Evolutionary conservation across 2,888 invertebrate genomes (phyloP).

Genomic region (Epicampocera succincta): DNA sequence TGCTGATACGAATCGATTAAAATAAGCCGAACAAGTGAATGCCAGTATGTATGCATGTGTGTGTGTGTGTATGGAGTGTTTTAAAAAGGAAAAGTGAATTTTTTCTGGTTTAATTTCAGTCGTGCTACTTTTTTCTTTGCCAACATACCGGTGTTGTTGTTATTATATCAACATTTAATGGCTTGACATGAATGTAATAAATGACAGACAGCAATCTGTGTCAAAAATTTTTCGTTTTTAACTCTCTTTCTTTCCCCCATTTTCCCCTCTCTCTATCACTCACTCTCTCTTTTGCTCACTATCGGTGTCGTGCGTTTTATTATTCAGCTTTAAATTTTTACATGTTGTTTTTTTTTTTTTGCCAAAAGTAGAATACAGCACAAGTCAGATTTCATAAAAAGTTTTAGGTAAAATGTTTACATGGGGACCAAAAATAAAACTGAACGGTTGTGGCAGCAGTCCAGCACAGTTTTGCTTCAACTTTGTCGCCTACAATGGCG

Average conservation of each 20-base stretch:
- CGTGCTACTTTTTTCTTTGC: background rate
- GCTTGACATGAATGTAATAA: constrained; percentile 61
- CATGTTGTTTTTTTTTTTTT: constrained; percentile 20
- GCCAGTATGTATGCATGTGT: background rate
- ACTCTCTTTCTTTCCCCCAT: constrained; percentile 4
- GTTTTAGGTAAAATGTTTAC: constrained; percentile 27
- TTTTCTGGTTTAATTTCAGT: constrained; percentile 24
- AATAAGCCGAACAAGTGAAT: too few species aligned
- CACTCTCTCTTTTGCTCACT: background rate
- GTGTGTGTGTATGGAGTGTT: constrained; percentile 7
- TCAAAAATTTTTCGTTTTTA: constrained; percentile 49
- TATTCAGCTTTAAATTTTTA: constrained; percentile 20
- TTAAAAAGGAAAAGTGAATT: constrained; percentile 52
- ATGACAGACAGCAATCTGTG: constrained; percentile 67
- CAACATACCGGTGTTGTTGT: background rate
- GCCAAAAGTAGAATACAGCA: constrained; percentile 21
- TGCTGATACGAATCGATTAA: constrained; percentile 24
- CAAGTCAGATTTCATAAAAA: constrained; percentile 9
- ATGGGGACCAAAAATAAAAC: background rate
- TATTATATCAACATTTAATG: constrained; percentile 33
- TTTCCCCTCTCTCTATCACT: too few species aligned
- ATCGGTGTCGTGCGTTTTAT: background rate
- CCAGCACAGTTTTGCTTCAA: constrained; percentile 24
- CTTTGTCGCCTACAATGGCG: constrained; percentile 1
- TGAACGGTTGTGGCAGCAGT: too few species aligned